Base-by-base conservation (phyloP, 2,113 vertebrate species). In the Tragulus kanchil region DNA sequence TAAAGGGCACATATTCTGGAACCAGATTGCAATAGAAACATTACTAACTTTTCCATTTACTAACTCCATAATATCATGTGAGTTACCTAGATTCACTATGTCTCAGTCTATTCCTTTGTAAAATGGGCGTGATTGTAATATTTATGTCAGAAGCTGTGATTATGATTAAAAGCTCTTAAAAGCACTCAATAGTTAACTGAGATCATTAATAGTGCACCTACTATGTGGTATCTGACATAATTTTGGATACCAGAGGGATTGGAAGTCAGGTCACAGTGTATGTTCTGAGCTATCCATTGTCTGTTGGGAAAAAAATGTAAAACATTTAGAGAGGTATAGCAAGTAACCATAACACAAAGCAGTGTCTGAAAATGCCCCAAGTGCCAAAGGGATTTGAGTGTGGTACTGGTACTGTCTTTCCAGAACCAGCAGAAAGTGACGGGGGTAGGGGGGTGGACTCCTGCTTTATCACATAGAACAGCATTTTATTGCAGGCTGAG, bases 51-150 rank as follows among this genome's bases (percentile, higher is more conserved):
- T 61, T 25, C 61, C 11, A 36, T 48, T 77, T 69, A 61, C 62
- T 69, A 85, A 28, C 50, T 58, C 4, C n/a, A 31, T 78, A 50
- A 78, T 36, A 84, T 48, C 19, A 16, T 5, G 0, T 25, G 67
- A 79, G 31, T 79, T 86, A 67, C 61, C 61, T 25, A 65, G 23
- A 26, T 31, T 59, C 81, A 85, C 71, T 31, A 6, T 21, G 28
- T 59, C 71, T 91, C 52, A 42, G 28, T 89, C 61, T 58, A 16
- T 50, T 85, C 42, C 59, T 85, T 78, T 90, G 71, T 90, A 95
- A 69, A n/a, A 56, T 56, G 61, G 61, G 23, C 8, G 9, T 85
- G 61, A 59, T 90, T 78, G 42, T 28, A 79, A 86, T 69, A 25
- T n/a, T 52, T 78, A 36, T 31, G 61, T 52, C 28, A 61, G 48